A percentile compares a stretch with the other conserved stretches of the same genome.
Evolutionary conservation across 2,797 vertebrate species (phyloP).

Genomic region (Spheniscus humboldti): DNA sequence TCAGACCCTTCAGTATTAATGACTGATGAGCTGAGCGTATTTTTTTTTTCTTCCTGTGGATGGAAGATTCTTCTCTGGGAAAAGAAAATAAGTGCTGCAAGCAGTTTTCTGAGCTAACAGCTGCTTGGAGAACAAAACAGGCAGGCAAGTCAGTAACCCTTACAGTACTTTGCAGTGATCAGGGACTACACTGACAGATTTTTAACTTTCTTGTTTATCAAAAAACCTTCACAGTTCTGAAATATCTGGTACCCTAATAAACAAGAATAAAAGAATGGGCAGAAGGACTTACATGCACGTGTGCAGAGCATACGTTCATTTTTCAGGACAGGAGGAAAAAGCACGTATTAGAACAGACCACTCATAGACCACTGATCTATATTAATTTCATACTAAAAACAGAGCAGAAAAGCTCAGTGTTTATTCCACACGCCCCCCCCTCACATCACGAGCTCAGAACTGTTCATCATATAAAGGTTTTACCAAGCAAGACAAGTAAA

Average conservation of each 20-base stretch:
- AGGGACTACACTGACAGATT: not conserved
- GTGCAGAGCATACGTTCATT: not conserved
- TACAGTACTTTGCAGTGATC: not conserved
- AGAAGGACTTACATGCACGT: not conserved
- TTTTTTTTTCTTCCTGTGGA: not conserved
- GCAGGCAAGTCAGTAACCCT: not conserved
- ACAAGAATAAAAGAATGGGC: not conserved
- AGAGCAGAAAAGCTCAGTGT: not conserved
- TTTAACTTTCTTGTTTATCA: not conserved
- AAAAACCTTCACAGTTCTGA: not conserved
- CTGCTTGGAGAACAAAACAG: conserved; percentile 18
- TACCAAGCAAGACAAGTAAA: not conserved
- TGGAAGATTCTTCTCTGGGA: not conserved
- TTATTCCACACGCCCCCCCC: not conserved
- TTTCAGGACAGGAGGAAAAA: not conserved
- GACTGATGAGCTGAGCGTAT: not conserved
- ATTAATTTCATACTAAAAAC: not conserved
- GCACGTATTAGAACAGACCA: not conserved
- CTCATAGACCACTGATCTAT: not conserved
- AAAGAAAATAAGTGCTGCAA: conserved; percentile 30
- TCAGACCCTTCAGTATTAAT: not conserved
- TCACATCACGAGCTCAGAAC: not conserved
- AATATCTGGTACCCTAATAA: not conserved
- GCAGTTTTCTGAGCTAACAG: not conserved
- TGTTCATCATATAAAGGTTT: not conserved